These are phyloP conservation scores for Liopterus haemorrhoidalis DNA, from an alignment of 2,888 invertebrate species.

Conservation along the genomic window DNA sequence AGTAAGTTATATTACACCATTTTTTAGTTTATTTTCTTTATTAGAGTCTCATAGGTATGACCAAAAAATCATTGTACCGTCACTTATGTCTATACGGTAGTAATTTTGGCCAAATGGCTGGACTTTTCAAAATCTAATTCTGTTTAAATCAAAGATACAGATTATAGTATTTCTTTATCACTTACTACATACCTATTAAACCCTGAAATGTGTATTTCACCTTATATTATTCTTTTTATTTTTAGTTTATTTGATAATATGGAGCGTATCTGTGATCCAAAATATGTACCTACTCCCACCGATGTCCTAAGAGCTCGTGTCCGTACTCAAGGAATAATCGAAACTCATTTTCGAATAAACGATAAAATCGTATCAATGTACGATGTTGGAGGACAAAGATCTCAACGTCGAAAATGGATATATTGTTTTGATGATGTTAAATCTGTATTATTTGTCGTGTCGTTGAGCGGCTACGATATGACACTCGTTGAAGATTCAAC, in stretches of 20 bases:
- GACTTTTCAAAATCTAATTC: no score
- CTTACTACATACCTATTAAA: conserved; percentile 11
- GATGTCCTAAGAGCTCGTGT: conserved; percentile 59
- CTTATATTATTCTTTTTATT: conserved; percentile 32
- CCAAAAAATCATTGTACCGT: no score
- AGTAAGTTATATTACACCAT: no score
- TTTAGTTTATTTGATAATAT: conserved; percentile 60
- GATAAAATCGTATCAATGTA: conserved; percentile 57
- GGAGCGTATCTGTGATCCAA: conserved; percentile 57
- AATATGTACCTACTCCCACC: conserved; percentile 57
- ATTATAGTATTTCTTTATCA: conserved; percentile 15
- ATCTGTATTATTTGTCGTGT: conserved; percentile 58
- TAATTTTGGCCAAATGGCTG: no score
- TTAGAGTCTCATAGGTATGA: no score
- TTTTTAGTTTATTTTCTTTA: no score
- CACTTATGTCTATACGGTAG: no score
- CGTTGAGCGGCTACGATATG: conserved; percentile 63
- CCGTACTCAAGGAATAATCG: conserved; percentile 60
- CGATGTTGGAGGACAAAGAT: conserved; percentile 61
- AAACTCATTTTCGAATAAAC: conserved; percentile 58
- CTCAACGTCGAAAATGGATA: conserved; percentile 61
- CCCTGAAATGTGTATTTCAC: no score
- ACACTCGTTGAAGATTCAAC: conserved; percentile 56
- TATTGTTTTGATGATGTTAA: conserved; percentile 62
- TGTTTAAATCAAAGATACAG: no score